A percentile compares a stretch with the other conserved stretches of the same genome.
phyloP scores from a whole-genome alignment of 2,888 invertebrate genomes.

The Zelleria hepariella region DNA sequence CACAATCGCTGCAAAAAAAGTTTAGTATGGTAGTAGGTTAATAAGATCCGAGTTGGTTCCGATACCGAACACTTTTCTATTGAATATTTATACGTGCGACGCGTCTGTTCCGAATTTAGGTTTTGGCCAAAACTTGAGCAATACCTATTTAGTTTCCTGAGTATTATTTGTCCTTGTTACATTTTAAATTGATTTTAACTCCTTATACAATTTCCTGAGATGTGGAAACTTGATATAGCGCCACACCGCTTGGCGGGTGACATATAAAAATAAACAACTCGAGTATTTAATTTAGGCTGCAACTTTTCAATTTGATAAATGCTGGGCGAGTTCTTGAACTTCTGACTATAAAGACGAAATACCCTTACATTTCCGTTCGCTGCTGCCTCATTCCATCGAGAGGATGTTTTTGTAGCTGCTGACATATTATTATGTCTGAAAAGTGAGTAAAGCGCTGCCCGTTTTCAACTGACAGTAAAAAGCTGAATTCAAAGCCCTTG shows the following conservation, averaged over 20 bases:
- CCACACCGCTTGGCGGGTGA: background rate
- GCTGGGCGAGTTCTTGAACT: no score
- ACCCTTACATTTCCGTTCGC: no score
- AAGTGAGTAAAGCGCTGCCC: no score
- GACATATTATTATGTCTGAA: no score
- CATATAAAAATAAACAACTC: background rate
- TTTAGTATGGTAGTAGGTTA: background rate
- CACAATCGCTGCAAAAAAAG: background rate
- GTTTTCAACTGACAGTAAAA: no score
- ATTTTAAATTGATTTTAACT: background rate
- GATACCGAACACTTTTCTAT: background rate
- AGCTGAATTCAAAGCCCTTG: no score
- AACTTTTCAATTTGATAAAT: no score
- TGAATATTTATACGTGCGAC: background rate
- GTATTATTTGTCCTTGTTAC: background rate
- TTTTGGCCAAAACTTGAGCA: background rate
- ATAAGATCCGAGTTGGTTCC: background rate
- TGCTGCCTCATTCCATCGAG: no score
- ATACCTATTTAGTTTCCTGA: background rate
- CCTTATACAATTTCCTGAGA: background rate
- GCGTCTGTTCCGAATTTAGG: background rate
- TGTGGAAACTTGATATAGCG: background rate
- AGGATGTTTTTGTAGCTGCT: no score
- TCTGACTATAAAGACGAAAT: no score
- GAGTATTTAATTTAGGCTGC: background rate